Base-by-base conservation (phyloP, 2,888 invertebrate species). In the Apeira syringaria region DNA sequence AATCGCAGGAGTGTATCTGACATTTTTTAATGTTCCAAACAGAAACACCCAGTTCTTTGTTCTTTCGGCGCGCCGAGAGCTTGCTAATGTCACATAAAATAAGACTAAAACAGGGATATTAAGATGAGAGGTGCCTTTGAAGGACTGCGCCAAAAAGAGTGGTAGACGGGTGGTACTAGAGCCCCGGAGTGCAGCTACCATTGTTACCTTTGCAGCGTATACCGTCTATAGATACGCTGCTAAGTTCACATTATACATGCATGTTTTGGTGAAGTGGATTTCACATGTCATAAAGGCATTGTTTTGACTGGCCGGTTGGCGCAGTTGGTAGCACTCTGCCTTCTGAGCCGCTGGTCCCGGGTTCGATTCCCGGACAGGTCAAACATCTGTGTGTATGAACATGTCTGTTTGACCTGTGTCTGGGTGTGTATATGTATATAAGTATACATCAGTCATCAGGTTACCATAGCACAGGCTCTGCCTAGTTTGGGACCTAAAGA, bases 61-160 rank as follows among this genome's bases (percentile, higher is more conserved):
- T 70, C 68, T 33, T 18, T 5, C 35, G 31, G 35, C 45, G 45
- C 26, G 31, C n/a, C 59, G 60, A 66, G 68, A 60, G 65, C 65
- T 70, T 67, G 73, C 70, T 84, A 82, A 82, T 81, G 83, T 81
- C 79, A 80, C 77, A 68, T 74, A 69, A 83, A 87, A 87, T 85
- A 85, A 86, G 84, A 81, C 75, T 81, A 82, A 84, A 87, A 85
- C 80, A 74, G 72, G 77, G 68, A 79, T 85, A 85, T 84, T 84
- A 86, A 85, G 86, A 84, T 77, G 80, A 82, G 82, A 82, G 83
- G 56, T 53, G 71, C 77, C 78, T 87, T 85, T 85, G 81, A 85
- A 75, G 80, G 68, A 74, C 74, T 59, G 66, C 60, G 70, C 79
- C 80, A 61, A 81, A 83, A 83, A 80, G 82, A 80, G 78, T 74